phyloP scores from a whole-genome alignment of 2,113 vertebrate species.

The Vombatus ursinus region DNA sequence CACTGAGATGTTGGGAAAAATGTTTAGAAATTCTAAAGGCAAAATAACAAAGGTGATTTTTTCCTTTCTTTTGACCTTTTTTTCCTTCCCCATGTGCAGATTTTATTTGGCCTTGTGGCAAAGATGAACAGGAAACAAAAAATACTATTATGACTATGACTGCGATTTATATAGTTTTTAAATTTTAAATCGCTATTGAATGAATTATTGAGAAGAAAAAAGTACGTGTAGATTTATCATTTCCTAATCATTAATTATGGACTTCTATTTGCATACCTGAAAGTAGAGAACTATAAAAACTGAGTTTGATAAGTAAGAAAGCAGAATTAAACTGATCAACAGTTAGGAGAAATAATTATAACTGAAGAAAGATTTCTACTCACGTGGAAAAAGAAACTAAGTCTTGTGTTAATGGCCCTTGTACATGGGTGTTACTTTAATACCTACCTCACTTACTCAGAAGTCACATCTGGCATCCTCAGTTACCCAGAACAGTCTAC shows the following conservation, averaged over 20 bases:
- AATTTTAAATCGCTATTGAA: constrained; percentile 57
- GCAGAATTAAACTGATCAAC: background rate
- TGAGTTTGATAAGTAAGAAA: background rate
- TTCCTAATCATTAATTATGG: background rate
- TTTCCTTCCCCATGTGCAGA: constrained; percentile 78
- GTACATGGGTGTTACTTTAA: background rate
- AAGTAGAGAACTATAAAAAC: background rate
- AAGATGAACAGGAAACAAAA: constrained; percentile 49
- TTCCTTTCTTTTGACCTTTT: constrained; percentile 84
- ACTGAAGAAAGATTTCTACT: background rate
- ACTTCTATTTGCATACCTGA: background rate
- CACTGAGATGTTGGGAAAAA: constrained; percentile 90
- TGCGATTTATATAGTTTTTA: constrained; percentile 52
- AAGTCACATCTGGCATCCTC: background rate
- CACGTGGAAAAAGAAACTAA: background rate
- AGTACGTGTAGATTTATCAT: constrained; percentile 2
- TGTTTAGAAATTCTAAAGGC: constrained; percentile 85
- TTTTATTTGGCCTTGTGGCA: constrained; percentile 27
- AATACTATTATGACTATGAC: background rate
- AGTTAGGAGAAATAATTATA: background rate
- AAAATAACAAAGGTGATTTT: constrained; percentile 83
- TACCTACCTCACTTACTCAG: background rate
- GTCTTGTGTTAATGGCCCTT: background rate
- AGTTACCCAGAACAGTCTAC: background rate
- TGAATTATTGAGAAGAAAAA: constrained; percentile 52